Evolutionary conservation across 1,140 invertebrate species (phyloP).

Genomic region (Anthonomus grandis): DNA sequence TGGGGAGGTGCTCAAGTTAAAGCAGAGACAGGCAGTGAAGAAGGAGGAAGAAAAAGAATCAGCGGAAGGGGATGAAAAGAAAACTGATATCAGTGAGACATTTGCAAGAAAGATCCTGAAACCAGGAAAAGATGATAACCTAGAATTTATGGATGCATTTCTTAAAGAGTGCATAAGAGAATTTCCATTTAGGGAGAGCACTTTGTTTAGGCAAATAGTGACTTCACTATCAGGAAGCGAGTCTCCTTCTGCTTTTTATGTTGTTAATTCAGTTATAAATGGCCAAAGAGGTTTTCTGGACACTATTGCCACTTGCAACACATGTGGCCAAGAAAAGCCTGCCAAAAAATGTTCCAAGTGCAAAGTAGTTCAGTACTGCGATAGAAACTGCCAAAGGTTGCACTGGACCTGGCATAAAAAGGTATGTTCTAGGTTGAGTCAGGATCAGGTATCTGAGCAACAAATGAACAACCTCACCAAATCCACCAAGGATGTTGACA

Average conservation of each 20-base stretch:
- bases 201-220: slow-evolving; percentile 81
- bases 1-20: slow-evolving; percentile 59
- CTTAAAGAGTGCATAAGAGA: slow-evolving; percentile 80
- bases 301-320: slow-evolving; percentile 70
- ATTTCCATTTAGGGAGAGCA: slow-evolving; percentile 83
- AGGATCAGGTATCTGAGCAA: too few species aligned
- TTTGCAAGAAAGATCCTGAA: slow-evolving; percentile 74
- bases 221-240: slow-evolving; percentile 68
- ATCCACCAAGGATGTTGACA: slow-evolving; percentile 11
- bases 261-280: slow-evolving; percentile 84
- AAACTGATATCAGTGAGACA: slow-evolving; percentile 66
- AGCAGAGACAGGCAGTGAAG: slow-evolving; percentile 48
- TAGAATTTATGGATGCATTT: slow-evolving; percentile 78
- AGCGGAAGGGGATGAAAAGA: slow-evolving; percentile 59
- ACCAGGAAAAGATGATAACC: slow-evolving; percentile 66
- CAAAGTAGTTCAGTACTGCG: slow-evolving; percentile 91
- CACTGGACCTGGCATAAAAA: slow-evolving; percentile 98
- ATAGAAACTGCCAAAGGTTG: slow-evolving; percentile 87
- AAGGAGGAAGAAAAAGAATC: slow-evolving; percentile 47
- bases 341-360: slow-evolving; percentile 94
- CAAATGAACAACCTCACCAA: slow-evolving; percentile 6
- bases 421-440: slow-evolving; percentile 61
- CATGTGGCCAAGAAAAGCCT: slow-evolving; percentile 86
- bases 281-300: slow-evolving; percentile 79
- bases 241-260: slow-evolving; percentile 63